Evolutionary conservation across 2,113 vertebrate genomes (phyloP).

Genomic region (Camelus dromedarius): DNA sequence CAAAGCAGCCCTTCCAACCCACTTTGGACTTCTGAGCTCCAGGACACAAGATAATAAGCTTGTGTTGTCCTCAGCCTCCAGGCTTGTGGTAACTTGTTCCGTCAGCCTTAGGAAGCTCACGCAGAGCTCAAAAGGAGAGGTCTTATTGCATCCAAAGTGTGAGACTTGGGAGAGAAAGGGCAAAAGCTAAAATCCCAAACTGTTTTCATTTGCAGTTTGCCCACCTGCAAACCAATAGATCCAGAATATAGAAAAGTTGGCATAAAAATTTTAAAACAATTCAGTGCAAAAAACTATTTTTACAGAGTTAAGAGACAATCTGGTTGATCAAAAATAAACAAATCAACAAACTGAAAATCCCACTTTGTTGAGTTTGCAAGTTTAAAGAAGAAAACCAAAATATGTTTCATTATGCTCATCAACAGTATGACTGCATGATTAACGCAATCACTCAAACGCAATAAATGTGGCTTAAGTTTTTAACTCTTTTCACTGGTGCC

Average conservation of each 20-base stretch:
- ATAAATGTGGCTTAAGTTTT: neutral
- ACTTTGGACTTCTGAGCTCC: neutral
- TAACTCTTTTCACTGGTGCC: neutral
- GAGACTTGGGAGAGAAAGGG: neutral
- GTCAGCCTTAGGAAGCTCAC: neutral
- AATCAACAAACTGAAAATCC: neutral
- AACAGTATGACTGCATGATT: neutral
- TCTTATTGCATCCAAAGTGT: neutral
- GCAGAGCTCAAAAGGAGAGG: neutral
- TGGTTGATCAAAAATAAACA: neutral
- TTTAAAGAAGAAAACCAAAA: slow-evolving; percentile 31
- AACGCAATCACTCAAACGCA: neutral
- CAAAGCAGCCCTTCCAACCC: neutral
- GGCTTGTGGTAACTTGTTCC: neutral
- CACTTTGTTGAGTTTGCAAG: neutral
- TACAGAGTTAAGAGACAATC: neutral
- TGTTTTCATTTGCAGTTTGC: neutral
- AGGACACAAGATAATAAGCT: neutral
- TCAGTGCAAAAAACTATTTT: neutral
- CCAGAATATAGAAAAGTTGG: neutral
- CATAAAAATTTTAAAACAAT: neutral
- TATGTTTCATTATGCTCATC: neutral
- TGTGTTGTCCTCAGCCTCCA: neutral
- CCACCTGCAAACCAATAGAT: neutral
- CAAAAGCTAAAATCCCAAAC: neutral